These are phyloP conservation scores for Ridgeia piscesae DNA, from an alignment of 1,140 invertebrate species.

Conservation along the genomic window DNA sequence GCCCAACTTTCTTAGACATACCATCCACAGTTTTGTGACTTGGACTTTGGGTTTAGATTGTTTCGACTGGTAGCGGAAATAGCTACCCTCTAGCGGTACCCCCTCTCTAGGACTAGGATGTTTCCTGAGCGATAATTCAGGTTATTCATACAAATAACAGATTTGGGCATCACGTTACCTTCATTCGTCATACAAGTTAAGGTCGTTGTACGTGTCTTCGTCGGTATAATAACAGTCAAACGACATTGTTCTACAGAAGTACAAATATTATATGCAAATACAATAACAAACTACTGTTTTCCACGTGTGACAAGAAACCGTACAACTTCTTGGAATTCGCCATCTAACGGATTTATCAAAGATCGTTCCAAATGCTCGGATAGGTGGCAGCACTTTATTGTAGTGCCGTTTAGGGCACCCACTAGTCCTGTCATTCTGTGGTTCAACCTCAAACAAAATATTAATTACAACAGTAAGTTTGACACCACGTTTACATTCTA, in stretches of 20 bases:
- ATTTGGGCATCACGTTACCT: neutral
- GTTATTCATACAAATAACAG: neutral
- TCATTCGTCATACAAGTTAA: neutral
- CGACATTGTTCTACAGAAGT: neutral
- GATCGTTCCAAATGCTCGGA: conserved; percentile 61
- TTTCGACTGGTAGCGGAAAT: no score
- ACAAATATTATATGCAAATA: neutral
- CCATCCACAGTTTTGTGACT: no score
- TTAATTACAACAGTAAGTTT: no score
- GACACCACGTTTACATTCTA: no score
- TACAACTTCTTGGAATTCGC: neutral
- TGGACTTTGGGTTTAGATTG: no score
- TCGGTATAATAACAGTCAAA: neutral
- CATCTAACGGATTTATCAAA: neutral
- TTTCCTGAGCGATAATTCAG: neutral
- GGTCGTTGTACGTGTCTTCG: neutral
- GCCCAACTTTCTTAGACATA: no score
- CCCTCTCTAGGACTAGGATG: neutral
- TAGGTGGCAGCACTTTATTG: neutral
- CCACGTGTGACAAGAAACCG: neutral
- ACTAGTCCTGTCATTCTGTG: no score
- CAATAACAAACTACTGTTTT: neutral
- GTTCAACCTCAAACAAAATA: no score
- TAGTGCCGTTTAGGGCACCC: no score
- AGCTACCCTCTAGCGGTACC: no score